These are phyloP conservation scores for Paramormyrops hopkinsi DNA, from an alignment of 2,797 vertebrate genomes.

Conservation along the genomic window DNA sequence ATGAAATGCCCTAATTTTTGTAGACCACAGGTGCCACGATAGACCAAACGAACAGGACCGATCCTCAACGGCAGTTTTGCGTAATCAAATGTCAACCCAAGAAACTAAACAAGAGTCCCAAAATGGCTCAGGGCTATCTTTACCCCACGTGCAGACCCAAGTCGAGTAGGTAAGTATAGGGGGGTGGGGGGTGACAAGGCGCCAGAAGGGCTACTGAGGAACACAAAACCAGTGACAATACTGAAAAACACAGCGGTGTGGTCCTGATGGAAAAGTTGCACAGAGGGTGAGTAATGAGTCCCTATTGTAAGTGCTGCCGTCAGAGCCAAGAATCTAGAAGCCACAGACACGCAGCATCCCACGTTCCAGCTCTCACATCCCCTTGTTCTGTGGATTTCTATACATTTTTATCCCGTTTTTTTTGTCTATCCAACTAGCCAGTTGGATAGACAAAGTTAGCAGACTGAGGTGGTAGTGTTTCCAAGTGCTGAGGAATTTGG, in stretches of 20 bases:
- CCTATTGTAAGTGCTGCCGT: conserved; percentile 33
- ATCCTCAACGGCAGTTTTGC: background rate
- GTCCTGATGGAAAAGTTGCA: conserved; percentile 11
- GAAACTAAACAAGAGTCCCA: conserved; percentile 27
- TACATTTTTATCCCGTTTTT: background rate
- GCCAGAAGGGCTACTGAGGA: background rate
- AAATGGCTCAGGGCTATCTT: conserved; percentile 38
- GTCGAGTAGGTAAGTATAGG: background rate
- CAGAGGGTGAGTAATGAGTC: conserved; percentile 22
- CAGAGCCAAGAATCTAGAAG: conserved; percentile 38
- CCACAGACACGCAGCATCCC: conserved; percentile 27
- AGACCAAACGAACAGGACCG: background rate
- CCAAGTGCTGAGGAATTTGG: conserved; percentile 24
- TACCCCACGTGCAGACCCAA: conserved; percentile 24
- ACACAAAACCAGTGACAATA: conserved; percentile 17
- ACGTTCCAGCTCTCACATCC: conserved; percentile 4
- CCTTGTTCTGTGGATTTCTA: conserved; percentile 20
- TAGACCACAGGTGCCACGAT: background rate
- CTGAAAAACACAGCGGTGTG: conserved; percentile 11
- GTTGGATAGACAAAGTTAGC: conserved; percentile 11
- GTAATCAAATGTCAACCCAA: conserved; percentile 27
- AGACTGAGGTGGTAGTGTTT: conserved; percentile 21
- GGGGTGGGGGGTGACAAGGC: background rate
- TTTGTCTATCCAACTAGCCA: background rate
- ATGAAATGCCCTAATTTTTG: background rate